Evolutionary conservation across 2,888 invertebrate species (phyloP), one percentile per base, ranked within the genome.

Genomic region (Volucella inanis): DNA sequence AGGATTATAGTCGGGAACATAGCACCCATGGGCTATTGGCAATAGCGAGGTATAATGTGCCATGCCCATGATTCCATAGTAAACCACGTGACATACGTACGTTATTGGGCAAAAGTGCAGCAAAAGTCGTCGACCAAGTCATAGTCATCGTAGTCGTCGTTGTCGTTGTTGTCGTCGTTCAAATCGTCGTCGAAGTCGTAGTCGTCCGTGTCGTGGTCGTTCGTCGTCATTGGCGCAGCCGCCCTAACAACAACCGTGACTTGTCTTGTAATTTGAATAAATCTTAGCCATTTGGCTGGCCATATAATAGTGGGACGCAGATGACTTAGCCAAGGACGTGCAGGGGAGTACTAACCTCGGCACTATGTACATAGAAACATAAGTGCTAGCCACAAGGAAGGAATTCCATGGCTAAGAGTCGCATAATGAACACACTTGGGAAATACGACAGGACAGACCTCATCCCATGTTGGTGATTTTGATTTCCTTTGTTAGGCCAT

Each of bases 201-300:
- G 70, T 12, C 39, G 64, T 45, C 49, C 39, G 15, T 38, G 64
- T 59, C 38, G 55, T 14, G 54, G 67, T 57, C 43, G 64, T 64
- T 65, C 14, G 45, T 59, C 15, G 62, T 50, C 55, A 11, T 12
- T 43, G 65, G 31, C 41, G 64, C 9, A 22, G 52, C 65, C 67
- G 62, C 68, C 67, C 70, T 65, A 75, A 75, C 83, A 83, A 62
- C 80, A 86, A 82, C 86, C 86, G 86, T 86, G 86, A 82, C 86
- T 86, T 86, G 86, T 86, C 86, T 71, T 82, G 82, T 78, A 86
- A 86, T 86, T 86, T 86, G 86, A 86, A 86, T 86, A 86, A 86
- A 86, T 86, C 86, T 85, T 81, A 85, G 76, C 81, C 82, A 82
- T 71, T 75, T 55, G 65, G 9, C 41, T 50, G 67, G 31, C 43